Evolutionary conservation across 2,888 invertebrate species (phyloP), one percentile per base, ranked within the genome.

Genomic region (Ptilodon capucinus): DNA sequence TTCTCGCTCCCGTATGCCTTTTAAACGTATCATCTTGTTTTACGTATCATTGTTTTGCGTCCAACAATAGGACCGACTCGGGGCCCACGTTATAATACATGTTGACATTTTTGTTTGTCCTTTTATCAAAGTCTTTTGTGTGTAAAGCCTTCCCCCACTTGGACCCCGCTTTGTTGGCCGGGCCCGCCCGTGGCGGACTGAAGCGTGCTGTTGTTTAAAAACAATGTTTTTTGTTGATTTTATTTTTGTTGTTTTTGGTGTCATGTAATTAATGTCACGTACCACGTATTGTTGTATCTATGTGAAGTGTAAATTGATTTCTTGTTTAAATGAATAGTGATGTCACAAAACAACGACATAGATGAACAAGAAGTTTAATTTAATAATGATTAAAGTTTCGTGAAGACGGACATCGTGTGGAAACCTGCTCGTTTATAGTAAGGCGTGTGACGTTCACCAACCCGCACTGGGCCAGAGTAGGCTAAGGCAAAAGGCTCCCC

Each of bases 51-150:
- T 64, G 64, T 67, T 57, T 51, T 41, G 35, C 41, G 11, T 18
- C 23, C 47, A 55, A 66, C 68, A 64, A 61, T 64, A 56, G 64
- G 62, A 48, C 51, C 48, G 59, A 51, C 44, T 55, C 48, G 39
- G 48, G 32, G 36, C 52, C 40, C 47, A 52, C 34, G 25, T 44
- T 55, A 60, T 61, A 56, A 68, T 72, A 72, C 72, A 76, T 83
- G 84, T 84, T 82, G 81, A 80, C 81, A 82, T 84, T 85, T 86
- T 83, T 84, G 83, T 84, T 79, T 76, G 80, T 78, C 71, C 76
- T 71, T 77, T 79, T 71, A 66, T 60, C 74, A 73, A 68, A 76
- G 77, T 76, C 80, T 83, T 84, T 83, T 86, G 83, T 86, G 72
- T 74, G 74, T 60, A 72, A 78, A 77, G 67, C 44, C 49, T 46